Evolutionary conservation across 2,888 invertebrate genomes (phyloP), one percentile per base, ranked within the genome.

Genomic region (Drosophila testacea): DNA sequence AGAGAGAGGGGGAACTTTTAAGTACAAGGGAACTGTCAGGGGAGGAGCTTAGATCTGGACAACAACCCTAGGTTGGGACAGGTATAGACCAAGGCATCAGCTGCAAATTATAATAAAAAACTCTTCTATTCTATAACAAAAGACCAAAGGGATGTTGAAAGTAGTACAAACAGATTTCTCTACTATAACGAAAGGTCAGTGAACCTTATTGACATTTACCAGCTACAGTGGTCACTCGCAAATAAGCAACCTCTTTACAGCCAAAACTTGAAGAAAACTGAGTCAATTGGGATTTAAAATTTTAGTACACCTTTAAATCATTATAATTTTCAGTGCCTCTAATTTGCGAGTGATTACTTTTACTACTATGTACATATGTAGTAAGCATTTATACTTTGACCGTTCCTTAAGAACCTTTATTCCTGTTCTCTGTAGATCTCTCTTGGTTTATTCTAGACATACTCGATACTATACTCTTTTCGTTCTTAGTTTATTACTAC

Each of bases 61-160:
- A 68, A 60, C 44, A 56, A 42, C 50, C 57, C 34, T 30, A 42
- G 42, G 46, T 16, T 46, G 10, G 55, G 28, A 34, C 47, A 55
- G 39, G 47, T 60, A 50, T 39, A 48, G 27, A 44, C 42, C 51
- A 13, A 61, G 44, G 47, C 46, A 42, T 48, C 32, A 67, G 41
- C 54, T 36, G 30, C 39, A 55, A 42, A 54, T 61, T 28, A 39
- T 16, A 34, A 36, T 28, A 28, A 22, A 36, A 34, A 22, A 30
- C 11, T 30, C 6, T 13, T 28, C 9, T 22, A 4, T 3, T 4
- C 6, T 9, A 22, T n/a, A 44, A 27, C 34, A 56, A 28, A 28
- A 13, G 46, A 22, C 22, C n/a, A 38, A 27, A 10, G 6, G 73
- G 63, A 73, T 68, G 73, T 51, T 62, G 48, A 36, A 46, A 28